Percentiles rank a stretch among this genome's conserved stretches.
These are phyloP conservation scores for Tolypeutes matacus DNA, from an alignment of 2,797 vertebrate species.

Conservation along the genomic window DNA sequence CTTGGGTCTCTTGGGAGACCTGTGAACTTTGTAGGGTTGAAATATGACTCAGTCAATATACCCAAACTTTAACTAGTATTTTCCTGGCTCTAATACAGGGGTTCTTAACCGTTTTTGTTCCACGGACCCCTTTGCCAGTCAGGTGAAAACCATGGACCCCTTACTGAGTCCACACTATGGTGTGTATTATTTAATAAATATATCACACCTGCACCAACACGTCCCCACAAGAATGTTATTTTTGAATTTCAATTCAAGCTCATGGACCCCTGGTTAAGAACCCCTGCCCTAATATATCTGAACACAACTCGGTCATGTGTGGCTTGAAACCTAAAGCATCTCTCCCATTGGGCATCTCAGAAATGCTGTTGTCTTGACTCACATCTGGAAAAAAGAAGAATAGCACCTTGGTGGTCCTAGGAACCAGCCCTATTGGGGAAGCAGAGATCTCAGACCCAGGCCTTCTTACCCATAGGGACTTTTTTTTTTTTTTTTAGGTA, in stretches of 20 bases:
- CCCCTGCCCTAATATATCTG: neutral
- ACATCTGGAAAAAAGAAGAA: neutral
- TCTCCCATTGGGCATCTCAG: neutral
- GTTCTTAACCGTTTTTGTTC: no score
- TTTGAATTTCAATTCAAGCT: no score
- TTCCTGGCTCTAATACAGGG: neutral
- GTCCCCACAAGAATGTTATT: no score
- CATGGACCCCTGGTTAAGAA: no score
- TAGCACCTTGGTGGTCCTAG: neutral
- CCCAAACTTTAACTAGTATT: neutral
- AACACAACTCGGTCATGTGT: neutral
- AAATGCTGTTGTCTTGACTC: neutral
- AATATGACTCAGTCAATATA: neutral
- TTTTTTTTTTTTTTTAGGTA: neutral
- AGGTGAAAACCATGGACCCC: no score
- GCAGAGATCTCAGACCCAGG: neutral
- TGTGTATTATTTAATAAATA: no score
- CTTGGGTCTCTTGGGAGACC: neutral
- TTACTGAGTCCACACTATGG: no score
- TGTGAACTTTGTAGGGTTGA: neutral
- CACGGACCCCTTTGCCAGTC: no score
- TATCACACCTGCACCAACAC: no score
- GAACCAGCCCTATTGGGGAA: neutral
- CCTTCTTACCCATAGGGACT: neutral
- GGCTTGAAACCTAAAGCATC: neutral